Percentiles rank a stretch among this genome's conserved stretches.
Conservation (phyloP, 2,797 vertebrate genomes). For the Lepidocolaptes lacrymiger region DNA sequence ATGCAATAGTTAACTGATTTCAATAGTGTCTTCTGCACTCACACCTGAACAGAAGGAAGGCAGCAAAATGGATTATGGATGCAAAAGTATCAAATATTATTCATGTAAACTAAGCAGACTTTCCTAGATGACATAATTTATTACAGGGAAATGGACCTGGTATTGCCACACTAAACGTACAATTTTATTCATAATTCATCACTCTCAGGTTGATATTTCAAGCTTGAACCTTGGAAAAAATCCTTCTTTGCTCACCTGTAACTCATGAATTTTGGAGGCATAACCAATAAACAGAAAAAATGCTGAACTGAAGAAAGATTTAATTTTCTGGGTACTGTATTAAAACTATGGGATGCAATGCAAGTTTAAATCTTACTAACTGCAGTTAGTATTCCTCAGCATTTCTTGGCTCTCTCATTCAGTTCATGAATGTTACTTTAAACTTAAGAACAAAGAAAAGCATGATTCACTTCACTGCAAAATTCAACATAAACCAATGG, state of each 20-base stretch:
- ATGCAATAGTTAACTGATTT: background rate
- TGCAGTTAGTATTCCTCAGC: background rate
- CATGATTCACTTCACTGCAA: background rate
- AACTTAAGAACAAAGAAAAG: background rate
- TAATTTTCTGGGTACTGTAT: background rate
- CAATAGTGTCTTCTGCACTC: background rate
- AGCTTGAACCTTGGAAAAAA: background rate
- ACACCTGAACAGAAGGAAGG: background rate
- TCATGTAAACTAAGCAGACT: background rate
- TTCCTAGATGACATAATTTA: background rate
- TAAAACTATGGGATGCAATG: background rate
- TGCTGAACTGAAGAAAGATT: background rate
- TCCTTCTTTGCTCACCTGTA: background rate
- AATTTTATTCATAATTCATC: background rate
- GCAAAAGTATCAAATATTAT: background rate
- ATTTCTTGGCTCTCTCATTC: background rate
- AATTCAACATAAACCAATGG: background rate
- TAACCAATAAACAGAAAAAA: background rate
- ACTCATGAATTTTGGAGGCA: background rate
- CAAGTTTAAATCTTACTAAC: background rate
- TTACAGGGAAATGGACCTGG: background rate
- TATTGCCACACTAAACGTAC: background rate
- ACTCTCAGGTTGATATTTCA: background rate
- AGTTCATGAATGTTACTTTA: background rate
- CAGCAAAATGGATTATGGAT: background rate